Evolutionary conservation across 2,113 vertebrate genomes (phyloP), one percentile per base, ranked within the genome.

Genomic region (Ia io): DNA sequence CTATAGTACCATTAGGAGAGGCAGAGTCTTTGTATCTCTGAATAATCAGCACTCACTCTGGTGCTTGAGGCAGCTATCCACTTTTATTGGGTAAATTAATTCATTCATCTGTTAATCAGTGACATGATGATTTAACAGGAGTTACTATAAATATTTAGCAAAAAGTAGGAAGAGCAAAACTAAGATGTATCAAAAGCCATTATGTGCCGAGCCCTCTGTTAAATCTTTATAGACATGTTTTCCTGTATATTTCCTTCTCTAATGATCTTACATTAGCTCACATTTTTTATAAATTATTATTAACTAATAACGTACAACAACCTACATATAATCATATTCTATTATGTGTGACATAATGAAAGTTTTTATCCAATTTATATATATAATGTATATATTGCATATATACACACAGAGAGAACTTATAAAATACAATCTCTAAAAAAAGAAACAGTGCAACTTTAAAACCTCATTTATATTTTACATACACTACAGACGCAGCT

Each of bases 401-500:
- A 25, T 25, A 84, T 28, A 78, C 0, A 88, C 23, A 47, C 0
- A n/a, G 3, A 76, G 1, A 87, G 40, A 88, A 23, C 49, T 95
- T 93, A 47, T 51, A 82, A 95, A 91, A 77, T 67, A n/a, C 12
- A 88, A 3, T 25, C 35, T 78, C 82, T 82, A 30, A 80, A 92
- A 96, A 40, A 93, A 87, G 32, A 84, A 96, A 73, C 13, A 89
- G 22, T 93, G 40, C 67, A 84, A 70, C 42, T 90, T 82, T 85
- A 28, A 85, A 82, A 84, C 51, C 92, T 96, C 88, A 90, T 96
- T 97, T 90, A 61, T 92, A 96, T 94, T 95, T 91, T 86, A 80
- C 78, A 95, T 95, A 78, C 71, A 79, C 85, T 59, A 7, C 89
- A 97, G 95, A 95, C 82, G 91, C 85, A 88, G 93, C 77, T 96